Percentiles rank a stretch among this genome's conserved stretches.
These are phyloP conservation scores for Ianthella basta DNA, from an alignment of 37 sponge, comb jelly and placozoan species.

Conservation along the genomic window DNA sequence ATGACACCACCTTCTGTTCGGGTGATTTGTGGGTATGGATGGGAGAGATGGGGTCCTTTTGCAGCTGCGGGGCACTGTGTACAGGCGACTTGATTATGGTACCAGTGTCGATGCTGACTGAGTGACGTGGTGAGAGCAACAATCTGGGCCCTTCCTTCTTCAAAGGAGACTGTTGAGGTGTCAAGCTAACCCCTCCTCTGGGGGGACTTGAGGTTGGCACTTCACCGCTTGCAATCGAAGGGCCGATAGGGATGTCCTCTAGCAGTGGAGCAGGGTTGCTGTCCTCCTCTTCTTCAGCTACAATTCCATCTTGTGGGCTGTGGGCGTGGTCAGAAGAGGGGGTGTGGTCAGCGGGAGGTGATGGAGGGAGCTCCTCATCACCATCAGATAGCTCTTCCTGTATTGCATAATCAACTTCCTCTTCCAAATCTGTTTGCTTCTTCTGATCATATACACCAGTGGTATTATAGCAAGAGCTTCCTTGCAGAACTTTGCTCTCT, in stretches of 20 bases:
- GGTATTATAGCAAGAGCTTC: conserved; percentile 14
- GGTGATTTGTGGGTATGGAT: background rate
- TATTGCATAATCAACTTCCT: background rate
- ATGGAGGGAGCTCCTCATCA: background rate
- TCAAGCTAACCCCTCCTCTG: too few relatives aligned
- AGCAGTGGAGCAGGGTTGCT: too few relatives aligned
- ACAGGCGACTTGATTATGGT: background rate
- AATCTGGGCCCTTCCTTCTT: background rate
- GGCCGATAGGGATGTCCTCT: too few relatives aligned
- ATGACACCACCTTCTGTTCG: background rate
- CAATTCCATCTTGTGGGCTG: background rate
- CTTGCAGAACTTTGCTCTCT: conserved; percentile 14
- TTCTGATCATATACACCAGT: background rate
- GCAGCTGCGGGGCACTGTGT: too few relatives aligned
- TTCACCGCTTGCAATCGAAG: too few relatives aligned
- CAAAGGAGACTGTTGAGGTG: background rate
- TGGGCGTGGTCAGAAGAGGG: background rate
- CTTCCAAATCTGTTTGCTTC: background rate
- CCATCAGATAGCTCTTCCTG: conserved; percentile 17
- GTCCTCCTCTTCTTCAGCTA: too few relatives aligned
- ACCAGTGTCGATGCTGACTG: background rate
- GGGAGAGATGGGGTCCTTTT: background rate
- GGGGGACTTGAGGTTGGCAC: too few relatives aligned
- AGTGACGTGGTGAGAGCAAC: background rate
- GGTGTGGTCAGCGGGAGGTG: conserved; percentile 22